phyloP scores from a whole-genome alignment of 92 coral and sea anemone species.

The Diadumene lineata region DNA sequence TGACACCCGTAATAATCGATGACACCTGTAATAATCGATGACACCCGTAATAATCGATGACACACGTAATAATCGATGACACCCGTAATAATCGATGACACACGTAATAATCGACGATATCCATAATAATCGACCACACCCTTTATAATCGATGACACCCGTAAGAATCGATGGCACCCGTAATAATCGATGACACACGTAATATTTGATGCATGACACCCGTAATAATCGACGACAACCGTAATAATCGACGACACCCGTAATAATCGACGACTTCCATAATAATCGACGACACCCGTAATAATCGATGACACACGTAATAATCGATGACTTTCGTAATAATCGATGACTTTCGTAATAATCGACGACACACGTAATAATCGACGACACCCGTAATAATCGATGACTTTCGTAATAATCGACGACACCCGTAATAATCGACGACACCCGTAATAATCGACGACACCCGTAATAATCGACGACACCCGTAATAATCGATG shows the following conservation, averaged over 20 bases:
- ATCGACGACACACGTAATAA: not conserved
- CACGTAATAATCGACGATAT: no score
- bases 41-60: not conserved
- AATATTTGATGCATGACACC: no score
- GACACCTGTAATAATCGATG: not conserved
- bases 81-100: no score
- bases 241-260: not conserved
- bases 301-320: not conserved
- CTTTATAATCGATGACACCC: no score
- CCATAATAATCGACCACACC: no score
- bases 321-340: not conserved
- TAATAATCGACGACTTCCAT: not conserved
- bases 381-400: no score
- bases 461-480: not conserved
- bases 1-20: no score
- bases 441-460: not conserved
- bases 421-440: not conserved
- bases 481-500: slow-evolving; percentile 1
- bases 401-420: no score
- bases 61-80: not conserved
- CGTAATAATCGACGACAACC: no score
- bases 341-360: not conserved
- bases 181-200: no score
- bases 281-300: not conserved
- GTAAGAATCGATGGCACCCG: no score